These are phyloP conservation scores for Podarcis siculus DNA, from an alignment of 2,797 vertebrate genomes.

Conservation along the genomic window DNA sequence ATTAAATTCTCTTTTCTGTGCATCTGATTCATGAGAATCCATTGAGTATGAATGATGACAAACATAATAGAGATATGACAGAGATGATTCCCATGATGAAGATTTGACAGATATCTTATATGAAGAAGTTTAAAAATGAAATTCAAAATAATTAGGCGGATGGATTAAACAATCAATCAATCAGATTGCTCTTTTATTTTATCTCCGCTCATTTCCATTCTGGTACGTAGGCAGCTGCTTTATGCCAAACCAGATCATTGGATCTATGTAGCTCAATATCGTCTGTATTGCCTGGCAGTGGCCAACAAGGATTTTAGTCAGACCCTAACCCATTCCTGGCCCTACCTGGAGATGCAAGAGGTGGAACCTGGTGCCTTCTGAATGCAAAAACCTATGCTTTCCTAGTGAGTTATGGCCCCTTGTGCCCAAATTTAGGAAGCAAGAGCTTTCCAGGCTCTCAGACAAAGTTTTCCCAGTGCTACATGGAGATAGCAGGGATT, in stretches of 20 bases:
- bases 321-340: background rate
- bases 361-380: background rate
- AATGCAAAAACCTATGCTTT: background rate
- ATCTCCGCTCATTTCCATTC: constrained; percentile 31
- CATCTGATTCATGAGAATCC: constrained; percentile 46
- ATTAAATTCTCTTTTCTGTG: constrained; percentile 40
- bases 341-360: background rate
- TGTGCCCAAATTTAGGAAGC: background rate
- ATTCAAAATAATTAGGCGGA: constrained; percentile 65
- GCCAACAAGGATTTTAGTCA: background rate
- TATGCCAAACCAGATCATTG: background rate
- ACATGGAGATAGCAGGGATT: background rate
- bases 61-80: constrained; percentile 52
- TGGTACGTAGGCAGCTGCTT: constrained; percentile 18
- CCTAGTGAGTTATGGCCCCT: background rate
- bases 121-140: constrained; percentile 59
- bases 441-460: background rate
- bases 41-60: constrained; percentile 52
- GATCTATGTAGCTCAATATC: background rate
- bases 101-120: constrained; percentile 57
- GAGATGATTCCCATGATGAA: constrained; percentile 62
- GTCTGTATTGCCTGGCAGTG: background rate
- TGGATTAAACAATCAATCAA: constrained; percentile 65
- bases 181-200: constrained; percentile 63
- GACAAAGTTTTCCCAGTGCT: background rate